A percentile compares a stretch with the other conserved stretches of the same genome.
Conservation (phyloP, 2,888 invertebrate genomes). For the Laspeyria flexula region DNA sequence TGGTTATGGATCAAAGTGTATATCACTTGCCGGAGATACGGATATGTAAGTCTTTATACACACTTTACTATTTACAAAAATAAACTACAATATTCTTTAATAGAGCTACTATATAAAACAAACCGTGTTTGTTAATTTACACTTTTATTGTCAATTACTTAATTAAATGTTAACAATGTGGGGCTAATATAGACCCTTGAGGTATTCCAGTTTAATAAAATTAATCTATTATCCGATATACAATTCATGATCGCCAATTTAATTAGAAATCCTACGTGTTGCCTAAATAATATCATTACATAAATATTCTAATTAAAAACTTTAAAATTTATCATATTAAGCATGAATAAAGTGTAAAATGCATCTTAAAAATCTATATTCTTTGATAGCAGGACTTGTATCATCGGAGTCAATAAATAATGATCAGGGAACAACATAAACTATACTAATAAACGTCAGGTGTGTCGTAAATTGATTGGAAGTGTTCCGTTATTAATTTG, state of each 20-base stretch:
- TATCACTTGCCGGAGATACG: constrained; percentile 28
- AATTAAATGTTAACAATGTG: too few relatives aligned
- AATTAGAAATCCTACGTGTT: neutral
- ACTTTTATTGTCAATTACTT: too few relatives aligned
- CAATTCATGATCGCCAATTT: neutral
- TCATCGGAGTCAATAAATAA: constrained; percentile 12
- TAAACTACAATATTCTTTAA: too few relatives aligned
- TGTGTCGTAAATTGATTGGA: constrained; percentile 26
- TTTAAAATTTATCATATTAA: neutral
- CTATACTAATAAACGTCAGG: constrained; percentile 29
- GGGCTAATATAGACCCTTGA: neutral
- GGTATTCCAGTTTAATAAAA: neutral
- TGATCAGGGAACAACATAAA: constrained; percentile 23
- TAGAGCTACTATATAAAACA: too few relatives aligned
- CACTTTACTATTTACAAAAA: neutral
- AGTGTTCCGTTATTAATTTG: constrained; percentile 24
- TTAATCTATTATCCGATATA: neutral
- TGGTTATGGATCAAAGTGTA: constrained; percentile 29
- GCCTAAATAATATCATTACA: neutral
- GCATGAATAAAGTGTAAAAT: neutral
- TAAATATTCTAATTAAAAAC: too few relatives aligned
- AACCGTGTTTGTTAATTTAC: too few relatives aligned
- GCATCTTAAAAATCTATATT: constrained; percentile 5
- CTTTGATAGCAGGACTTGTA: neutral
- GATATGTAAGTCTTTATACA: constrained; percentile 31